Percentiles rank a stretch among this genome's conserved stretches.
Conservation (phyloP, 30 jellyfish, hydroid and myxozoan species). For the Rhopilema esculentum region DNA sequence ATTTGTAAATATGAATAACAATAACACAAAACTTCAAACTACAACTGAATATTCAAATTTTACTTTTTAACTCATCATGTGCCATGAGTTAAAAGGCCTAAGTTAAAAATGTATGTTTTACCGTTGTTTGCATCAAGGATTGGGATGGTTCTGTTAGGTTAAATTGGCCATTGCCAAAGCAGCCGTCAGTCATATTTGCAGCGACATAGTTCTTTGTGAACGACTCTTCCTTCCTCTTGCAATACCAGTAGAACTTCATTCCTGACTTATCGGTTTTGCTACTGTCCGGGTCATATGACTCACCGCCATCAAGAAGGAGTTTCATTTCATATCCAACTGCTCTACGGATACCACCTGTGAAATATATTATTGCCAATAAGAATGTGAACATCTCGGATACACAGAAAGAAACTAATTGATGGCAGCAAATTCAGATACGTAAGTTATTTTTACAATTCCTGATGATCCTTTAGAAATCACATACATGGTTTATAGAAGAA, state of each 20-base stretch:
- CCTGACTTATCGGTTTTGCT: slow-evolving; percentile 58
- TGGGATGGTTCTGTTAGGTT: slow-evolving; percentile 13
- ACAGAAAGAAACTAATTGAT: too few species aligned
- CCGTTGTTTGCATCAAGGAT: slow-evolving; percentile 23
- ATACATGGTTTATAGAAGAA: too few species aligned
- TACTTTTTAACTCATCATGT: too few species aligned
- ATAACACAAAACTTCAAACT: too few species aligned
- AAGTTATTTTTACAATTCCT: too few species aligned
- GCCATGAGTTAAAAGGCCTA: too few species aligned
- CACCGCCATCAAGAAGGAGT: slow-evolving; percentile 78
- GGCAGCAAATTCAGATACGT: too few species aligned
- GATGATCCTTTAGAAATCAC: too few species aligned
- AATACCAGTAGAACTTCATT: slow-evolving; percentile 78
- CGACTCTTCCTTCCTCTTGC: slow-evolving; percentile 72
- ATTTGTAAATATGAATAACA: background rate
- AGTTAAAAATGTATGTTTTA: too few species aligned
- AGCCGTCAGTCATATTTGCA: slow-evolving; percentile 65
- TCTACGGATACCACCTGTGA: slow-evolving; percentile 88
- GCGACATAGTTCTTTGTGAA: slow-evolving; percentile 57
- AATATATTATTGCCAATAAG: background rate
- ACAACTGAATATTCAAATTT: too few species aligned
- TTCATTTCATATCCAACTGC: slow-evolving; percentile 84
- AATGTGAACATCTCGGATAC: too few species aligned
- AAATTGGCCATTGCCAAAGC: slow-evolving; percentile 76
- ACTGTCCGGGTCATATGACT: slow-evolving; percentile 86